Percentiles rank a stretch among this genome's conserved stretches.
Conservation (phyloP, 2,113 vertebrate species). For the Sigmodon hispidus region DNA sequence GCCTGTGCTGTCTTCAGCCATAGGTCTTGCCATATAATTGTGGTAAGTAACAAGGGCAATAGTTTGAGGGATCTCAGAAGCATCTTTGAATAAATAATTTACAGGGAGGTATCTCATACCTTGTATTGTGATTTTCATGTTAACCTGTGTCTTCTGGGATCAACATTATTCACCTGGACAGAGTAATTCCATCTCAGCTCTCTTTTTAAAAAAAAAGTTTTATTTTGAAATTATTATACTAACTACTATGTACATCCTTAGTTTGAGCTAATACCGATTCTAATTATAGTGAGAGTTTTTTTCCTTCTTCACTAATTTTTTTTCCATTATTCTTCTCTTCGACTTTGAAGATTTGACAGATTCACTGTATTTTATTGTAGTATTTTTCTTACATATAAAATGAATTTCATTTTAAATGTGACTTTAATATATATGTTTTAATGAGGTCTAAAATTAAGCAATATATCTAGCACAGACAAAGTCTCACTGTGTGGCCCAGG, state of each 20-base stretch:
- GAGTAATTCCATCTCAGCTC: background rate
- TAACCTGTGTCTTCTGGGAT: background rate
- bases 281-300: background rate
- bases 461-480: background rate
- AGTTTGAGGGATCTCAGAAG: background rate
- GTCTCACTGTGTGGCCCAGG: background rate
- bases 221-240: background rate
- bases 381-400: background rate
- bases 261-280: background rate
- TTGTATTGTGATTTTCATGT: background rate
- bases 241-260: background rate
- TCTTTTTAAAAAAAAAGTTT: background rate
- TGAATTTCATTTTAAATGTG: background rate
- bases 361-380: constrained; percentile 27
- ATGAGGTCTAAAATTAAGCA: constrained; percentile 37
- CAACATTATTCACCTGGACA: background rate
- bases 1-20: background rate
- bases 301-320: background rate
- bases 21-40: background rate
- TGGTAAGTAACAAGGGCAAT: background rate
- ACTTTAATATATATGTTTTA: constrained; percentile 12
- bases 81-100: background rate
- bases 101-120: background rate
- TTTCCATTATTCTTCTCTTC: constrained; percentile 12
- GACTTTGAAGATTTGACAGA: constrained; percentile 22